These are phyloP conservation scores for Chelonus formosanus DNA, from an alignment of 2,888 invertebrate species.

Conservation along the genomic window DNA sequence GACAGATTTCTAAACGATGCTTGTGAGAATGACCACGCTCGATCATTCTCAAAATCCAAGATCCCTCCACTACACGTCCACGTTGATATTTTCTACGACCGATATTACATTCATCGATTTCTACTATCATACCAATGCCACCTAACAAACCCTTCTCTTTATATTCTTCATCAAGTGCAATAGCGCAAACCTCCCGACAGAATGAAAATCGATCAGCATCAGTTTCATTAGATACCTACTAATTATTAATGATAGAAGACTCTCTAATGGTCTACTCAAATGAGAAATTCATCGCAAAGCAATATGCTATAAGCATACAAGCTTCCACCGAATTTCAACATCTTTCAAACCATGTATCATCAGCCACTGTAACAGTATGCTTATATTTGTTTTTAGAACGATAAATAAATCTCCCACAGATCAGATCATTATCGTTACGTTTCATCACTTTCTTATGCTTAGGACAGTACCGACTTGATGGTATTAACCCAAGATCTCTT, in stretches of 20 bases:
- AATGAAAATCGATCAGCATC: slow-evolving; percentile 33
- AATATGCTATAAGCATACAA: slow-evolving; percentile 24
- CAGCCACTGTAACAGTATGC: slow-evolving; percentile 26
- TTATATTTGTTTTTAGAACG: slow-evolving; percentile 12
- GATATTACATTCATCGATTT: slow-evolving; percentile 33
- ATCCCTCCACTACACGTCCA: slow-evolving; percentile 24
- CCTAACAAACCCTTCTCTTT: slow-evolving; percentile 23
- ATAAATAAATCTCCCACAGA: not conserved
- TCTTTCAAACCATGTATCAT: slow-evolving; percentile 30
- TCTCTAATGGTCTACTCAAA: slow-evolving; percentile 28
- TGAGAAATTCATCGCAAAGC: slow-evolving; percentile 23
- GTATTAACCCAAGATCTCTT: too few relatives aligned
- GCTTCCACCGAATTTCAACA: slow-evolving; percentile 17
- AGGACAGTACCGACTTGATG: too few relatives aligned
- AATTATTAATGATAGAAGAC: slow-evolving; percentile 22
- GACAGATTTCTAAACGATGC: too few relatives aligned
- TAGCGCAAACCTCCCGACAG: slow-evolving; percentile 31
- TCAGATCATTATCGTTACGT: not conserved
- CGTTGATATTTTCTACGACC: slow-evolving; percentile 27
- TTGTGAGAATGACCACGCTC: too few relatives aligned
- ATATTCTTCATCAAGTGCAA: slow-evolving; percentile 26
- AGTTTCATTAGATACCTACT: slow-evolving; percentile 23
- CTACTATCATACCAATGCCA: slow-evolving; percentile 24
- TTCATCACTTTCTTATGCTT: not conserved
- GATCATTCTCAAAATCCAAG: slow-evolving; percentile 21